Evolutionary conservation across 2,888 invertebrate species (phyloP), one percentile per base, ranked within the genome.

Genomic region (Eugnorisma glareosa): DNA sequence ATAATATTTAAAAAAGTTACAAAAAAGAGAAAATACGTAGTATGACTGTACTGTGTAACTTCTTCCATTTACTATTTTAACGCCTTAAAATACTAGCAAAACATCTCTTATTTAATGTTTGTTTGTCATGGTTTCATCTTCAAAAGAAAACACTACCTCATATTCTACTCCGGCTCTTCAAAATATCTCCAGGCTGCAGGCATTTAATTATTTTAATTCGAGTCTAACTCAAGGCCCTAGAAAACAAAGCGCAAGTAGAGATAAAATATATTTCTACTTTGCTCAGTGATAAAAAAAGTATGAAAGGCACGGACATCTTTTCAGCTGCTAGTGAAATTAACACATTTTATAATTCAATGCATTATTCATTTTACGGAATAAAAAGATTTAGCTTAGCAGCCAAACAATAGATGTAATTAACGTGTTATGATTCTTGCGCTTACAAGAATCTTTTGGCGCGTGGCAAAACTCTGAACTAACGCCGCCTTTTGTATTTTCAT

Each of bases 301-400:
- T 40, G 31, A 75, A 73, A 13, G 6, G 8, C 10, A 2, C 28
- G 5, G 31, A 73, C 15, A 51, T n/a, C 10, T 24, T 63, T 64
- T 24, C 43, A 63, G 48, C 48, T 71, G 48, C 31, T 15, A 35
- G 21, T 43, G 43, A 43, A 64, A 74, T 64, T 64, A 75, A 35
- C 28, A 66, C 35, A 59, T 37, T 66, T 31, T 21, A 40, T 64
- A 21, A 67, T 63, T 28, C 31, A 69, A 51, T 37, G 13, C 28
- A 61, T 75, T 66, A 73, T 73, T 73, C 24, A 79, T 51, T 57
- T 66, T 37, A 48, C 40, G 63, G 2, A 57, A 37, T 37, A 48
- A 72, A 48, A 51, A 24, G n/a, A 67, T 77, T 67, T 40, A 5
- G 15, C 8, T 28, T 4, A 61, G 28, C 31, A 61, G 21, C 2